A percentile compares a stretch with the other conserved stretches of the same genome.
phyloP scores from a whole-genome alignment of 2,888 invertebrate species.

The Parnassius orleans region DNA sequence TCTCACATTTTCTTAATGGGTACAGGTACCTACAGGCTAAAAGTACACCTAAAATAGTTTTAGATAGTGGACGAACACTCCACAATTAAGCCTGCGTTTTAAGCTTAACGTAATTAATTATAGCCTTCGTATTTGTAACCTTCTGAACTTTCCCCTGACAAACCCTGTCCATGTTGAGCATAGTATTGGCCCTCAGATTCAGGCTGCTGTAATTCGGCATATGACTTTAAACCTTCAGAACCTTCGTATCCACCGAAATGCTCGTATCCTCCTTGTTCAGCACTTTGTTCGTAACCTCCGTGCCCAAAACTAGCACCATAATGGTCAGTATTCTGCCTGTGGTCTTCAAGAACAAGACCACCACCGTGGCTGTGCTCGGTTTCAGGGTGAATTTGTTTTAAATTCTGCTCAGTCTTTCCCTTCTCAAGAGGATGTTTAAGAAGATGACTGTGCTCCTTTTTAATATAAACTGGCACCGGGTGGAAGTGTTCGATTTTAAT shows the following conservation, averaged over 20 bases:
- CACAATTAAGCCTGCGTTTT: constrained; percentile 44
- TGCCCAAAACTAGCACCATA: constrained; percentile 45
- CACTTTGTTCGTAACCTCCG: constrained; percentile 47
- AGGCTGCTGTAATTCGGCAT: constrained; percentile 58
- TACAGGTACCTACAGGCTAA: constrained; percentile 63
- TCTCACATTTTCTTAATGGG: constrained; percentile 29
- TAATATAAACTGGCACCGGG: constrained; percentile 85
- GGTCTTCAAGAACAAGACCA: constrained; percentile 82
- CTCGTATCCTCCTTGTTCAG: constrained; percentile 49
- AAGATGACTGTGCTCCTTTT: constrained; percentile 84
- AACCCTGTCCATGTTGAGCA: constrained; percentile 52
- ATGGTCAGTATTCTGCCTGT: constrained; percentile 70
- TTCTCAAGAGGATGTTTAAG: constrained; percentile 84
- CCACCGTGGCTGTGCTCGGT: constrained; percentile 80
- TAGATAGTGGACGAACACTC: constrained; percentile 43
- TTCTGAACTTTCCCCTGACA: constrained; percentile 58
- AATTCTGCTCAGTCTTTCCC: constrained; percentile 81
- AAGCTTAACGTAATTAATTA: constrained; percentile 48
- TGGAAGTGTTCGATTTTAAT: constrained; percentile 86
- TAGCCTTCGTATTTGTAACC: constrained; percentile 68
- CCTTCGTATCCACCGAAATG: constrained; percentile 53
- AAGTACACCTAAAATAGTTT: constrained; percentile 51
- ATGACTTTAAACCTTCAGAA: constrained; percentile 61
- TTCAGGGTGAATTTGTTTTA: constrained; percentile 83
- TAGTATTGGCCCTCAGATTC: constrained; percentile 59